Percentiles rank a stretch among this genome's conserved stretches.
phyloP scores from a whole-genome alignment of 1,140 invertebrate genomes.

The Panagrolaimus sp. region DNA sequence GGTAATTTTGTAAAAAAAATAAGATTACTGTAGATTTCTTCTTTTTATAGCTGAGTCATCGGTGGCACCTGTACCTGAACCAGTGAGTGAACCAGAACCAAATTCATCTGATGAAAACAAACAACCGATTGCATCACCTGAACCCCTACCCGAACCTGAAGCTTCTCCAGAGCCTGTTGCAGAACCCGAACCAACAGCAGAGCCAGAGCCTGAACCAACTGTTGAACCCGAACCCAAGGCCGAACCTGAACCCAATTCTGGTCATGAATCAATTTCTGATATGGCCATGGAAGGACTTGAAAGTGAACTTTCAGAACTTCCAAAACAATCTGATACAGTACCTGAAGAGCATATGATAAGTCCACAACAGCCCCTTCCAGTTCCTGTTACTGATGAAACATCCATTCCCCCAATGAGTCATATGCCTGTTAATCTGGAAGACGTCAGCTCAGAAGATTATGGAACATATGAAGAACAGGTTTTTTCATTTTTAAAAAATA shows the following conservation, averaged over 20 bases:
- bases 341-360: neutral
- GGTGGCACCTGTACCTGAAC: neutral
- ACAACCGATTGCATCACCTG: neutral
- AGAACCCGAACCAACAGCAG: neutral
- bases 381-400: constrained; percentile 10
- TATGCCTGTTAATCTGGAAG: neutral
- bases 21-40: too few species aligned
- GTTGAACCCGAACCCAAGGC: constrained; percentile 26
- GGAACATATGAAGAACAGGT: constrained; percentile 4
- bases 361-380: neutral
- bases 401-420: neutral
- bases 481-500: neutral
- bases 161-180: constrained; percentile 12
- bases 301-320: neutral
- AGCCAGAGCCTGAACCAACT: constrained; percentile 1
- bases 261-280: neutral
- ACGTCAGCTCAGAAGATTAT: constrained; percentile 13
- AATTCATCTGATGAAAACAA: neutral
- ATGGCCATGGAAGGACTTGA: constrained; percentile 12
- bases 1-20: too few species aligned
- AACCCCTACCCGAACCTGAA: constrained; percentile 10
- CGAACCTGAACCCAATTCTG: constrained; percentile 18
- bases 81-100: constrained; percentile 1
- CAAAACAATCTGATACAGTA: neutral
- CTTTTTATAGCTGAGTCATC: neutral